Evolutionary conservation across 1,140 invertebrate species (phyloP), one percentile per base, ranked within the genome.

Genomic region (Panagrolaimus sp.): DNA sequence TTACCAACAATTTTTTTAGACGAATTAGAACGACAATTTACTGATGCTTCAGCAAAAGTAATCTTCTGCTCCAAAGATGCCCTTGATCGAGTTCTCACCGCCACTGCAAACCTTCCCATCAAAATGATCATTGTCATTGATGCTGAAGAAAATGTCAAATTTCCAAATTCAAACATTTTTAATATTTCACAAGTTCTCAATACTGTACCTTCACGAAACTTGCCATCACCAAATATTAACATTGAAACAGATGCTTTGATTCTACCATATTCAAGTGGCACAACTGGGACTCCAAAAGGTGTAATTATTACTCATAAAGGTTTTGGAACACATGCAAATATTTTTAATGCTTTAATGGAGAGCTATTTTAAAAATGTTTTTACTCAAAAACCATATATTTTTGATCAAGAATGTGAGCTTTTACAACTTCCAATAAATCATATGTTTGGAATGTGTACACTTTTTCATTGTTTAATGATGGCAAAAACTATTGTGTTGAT

Each of bases 11-110:
- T 38, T 38, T 38, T 71, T 78, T 75, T 63, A 77, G 76, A 51
- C 57, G 76, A 78, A 43, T 51, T 78, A 20, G 43, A 68, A 20
- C 67, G 75, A 13, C 76, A 78, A 27, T 78, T 78, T 45, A 53
- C 11, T 4, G 76, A 78, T 48, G 78, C 61, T 14, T 38, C 20
- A 42, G 44, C 42, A 9, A 78, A 79, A 66, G 53, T 78, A 11
- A 73, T 80, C 5, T 80, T 78, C 53, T 77, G 70, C 25, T 14
- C 20, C 5, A 46, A 77, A 27, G 13, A 38, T 11, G 57, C 65
- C 11, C 53, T 78, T 20, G 43, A 70, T 5, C 51, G 51, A 11
- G 51, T 57, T 11, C 16, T 57, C 0, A 16, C n/a, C n/a, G 51
- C 51, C 16, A 20, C 27, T 16, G n/a, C n/a, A 57, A n/a, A 13